These are phyloP conservation scores for Clitarchus hookeri DNA, from an alignment of 2,888 invertebrate species.

Conservation along the genomic window DNA sequence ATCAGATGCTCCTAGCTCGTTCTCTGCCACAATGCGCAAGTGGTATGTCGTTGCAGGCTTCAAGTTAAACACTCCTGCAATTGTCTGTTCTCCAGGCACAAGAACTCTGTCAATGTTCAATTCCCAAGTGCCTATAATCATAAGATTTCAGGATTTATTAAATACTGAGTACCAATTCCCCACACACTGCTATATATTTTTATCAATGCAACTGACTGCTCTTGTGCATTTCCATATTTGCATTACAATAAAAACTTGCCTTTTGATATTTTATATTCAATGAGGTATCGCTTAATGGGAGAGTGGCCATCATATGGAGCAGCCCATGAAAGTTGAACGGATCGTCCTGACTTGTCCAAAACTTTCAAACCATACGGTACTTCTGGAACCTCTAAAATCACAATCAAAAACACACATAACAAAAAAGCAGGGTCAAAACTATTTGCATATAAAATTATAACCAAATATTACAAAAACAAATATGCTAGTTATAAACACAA, in stretches of 20 bases:
- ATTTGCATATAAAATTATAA: too few species aligned
- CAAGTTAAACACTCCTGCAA: conserved; percentile 86
- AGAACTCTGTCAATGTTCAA: conserved; percentile 84
- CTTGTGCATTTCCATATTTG: not conserved
- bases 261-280: conserved; percentile 80
- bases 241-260: conserved; percentile 45
- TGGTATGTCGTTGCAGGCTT: conserved; percentile 92
- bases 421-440: too few species aligned
- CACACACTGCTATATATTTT: not conserved
- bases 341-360: conserved; percentile 86
- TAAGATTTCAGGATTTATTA: not conserved
- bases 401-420: not conserved
- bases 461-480: too few species aligned
- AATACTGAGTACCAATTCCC: too few species aligned
- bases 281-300: conserved; percentile 84
- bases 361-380: conserved; percentile 87
- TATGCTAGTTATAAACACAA: too few species aligned
- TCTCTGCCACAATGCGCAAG: conserved; percentile 89
- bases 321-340: conserved; percentile 90
- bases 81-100: conserved; percentile 86
- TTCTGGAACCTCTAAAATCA: conserved; percentile 76
- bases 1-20: conserved; percentile 90
- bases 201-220: not conserved
- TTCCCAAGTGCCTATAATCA: conserved; percentile 70
- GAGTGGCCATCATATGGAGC: conserved; percentile 92